phyloP scores from a whole-genome alignment of 2,113 vertebrate species.

The Gasterosteus aculeatus region DNA sequence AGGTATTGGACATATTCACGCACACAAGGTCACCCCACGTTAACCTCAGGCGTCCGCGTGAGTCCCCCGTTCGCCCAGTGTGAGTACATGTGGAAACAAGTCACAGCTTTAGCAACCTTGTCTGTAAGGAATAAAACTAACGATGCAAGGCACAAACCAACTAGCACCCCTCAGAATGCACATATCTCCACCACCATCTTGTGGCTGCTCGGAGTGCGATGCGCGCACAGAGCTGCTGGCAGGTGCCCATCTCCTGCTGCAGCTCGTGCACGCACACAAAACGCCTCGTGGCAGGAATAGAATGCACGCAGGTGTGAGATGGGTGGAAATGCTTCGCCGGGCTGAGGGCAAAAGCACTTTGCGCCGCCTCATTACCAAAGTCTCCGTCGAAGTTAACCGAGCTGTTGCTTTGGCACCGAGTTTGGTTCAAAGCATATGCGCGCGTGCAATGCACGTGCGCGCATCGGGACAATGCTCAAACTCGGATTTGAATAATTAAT shows the following conservation, averaged over 20 bases:
- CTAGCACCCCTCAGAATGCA: slow-evolving; percentile 4
- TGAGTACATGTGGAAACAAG: slow-evolving; percentile 25
- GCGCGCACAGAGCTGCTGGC: slow-evolving; percentile 17
- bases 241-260: slow-evolving; percentile 12
- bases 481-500: neutral
- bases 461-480: neutral
- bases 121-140: neutral
- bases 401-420: slow-evolving; percentile 47
- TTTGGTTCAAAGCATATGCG: slow-evolving; percentile 8
- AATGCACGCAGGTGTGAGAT: slow-evolving; percentile 33
- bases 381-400: slow-evolving; percentile 34
- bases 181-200: slow-evolving; percentile 77
- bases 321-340: neutral
- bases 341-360: neutral
- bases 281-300: neutral
- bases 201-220: slow-evolving; percentile 60
- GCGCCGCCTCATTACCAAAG: neutral
- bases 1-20: neutral
- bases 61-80: slow-evolving; percentile 16
- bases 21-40: slow-evolving; percentile 47
- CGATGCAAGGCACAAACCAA: slow-evolving; percentile 9
- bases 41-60: neutral
- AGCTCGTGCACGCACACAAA: slow-evolving; percentile 16
- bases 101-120: slow-evolving; percentile 39
- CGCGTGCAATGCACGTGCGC: neutral